Conservation (phyloP, 2,888 invertebrate genomes). For the Caenorhabditis zanzibari region DNA sequence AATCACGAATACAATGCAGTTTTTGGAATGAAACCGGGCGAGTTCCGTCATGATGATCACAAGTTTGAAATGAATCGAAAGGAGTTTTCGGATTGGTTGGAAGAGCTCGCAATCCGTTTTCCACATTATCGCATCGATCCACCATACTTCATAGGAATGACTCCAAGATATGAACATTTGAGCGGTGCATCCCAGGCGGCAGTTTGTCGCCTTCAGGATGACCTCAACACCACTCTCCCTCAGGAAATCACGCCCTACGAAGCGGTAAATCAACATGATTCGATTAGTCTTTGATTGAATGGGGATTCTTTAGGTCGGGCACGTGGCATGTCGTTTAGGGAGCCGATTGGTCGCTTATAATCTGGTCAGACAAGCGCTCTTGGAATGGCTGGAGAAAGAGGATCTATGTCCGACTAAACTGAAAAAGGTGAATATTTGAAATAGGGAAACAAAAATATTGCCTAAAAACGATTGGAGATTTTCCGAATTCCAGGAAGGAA, state of each 20-base stretch:
- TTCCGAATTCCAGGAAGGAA: slow-evolving; percentile 11
- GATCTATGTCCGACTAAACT: slow-evolving; percentile 22
- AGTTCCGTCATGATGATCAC: slow-evolving; percentile 84
- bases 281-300: slow-evolving; percentile 7
- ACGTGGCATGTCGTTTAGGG: slow-evolving; percentile 42
- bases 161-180: slow-evolving; percentile 35
- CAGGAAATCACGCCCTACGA: slow-evolving; percentile 35
- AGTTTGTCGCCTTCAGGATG: slow-evolving; percentile 26
- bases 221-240: slow-evolving; percentile 26
- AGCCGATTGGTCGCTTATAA: slow-evolving; percentile 35
- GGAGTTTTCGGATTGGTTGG: slow-evolving; percentile 84
- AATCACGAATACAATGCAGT: slow-evolving; percentile 84
- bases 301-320: slow-evolving; percentile 35
- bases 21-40: slow-evolving; percentile 68
- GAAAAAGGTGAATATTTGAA: slow-evolving; percentile 2
- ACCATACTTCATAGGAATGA: slow-evolving; percentile 57
- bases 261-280: slow-evolving; percentile 18
- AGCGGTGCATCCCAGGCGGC: slow-evolving; percentile 60
- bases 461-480: neutral
- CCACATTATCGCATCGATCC: slow-evolving; percentile 45
- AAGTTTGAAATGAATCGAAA: slow-evolving; percentile 85
- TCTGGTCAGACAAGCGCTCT: slow-evolving; percentile 50
- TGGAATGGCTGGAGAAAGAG: slow-evolving; percentile 47
- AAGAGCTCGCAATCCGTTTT: slow-evolving; percentile 22
- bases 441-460: too few relatives aligned